A percentile compares a stretch with the other conserved stretches of the same genome.
Evolutionary conservation across 2,888 invertebrate species (phyloP).

Genomic region (Dolichopus griseipennis): DNA sequence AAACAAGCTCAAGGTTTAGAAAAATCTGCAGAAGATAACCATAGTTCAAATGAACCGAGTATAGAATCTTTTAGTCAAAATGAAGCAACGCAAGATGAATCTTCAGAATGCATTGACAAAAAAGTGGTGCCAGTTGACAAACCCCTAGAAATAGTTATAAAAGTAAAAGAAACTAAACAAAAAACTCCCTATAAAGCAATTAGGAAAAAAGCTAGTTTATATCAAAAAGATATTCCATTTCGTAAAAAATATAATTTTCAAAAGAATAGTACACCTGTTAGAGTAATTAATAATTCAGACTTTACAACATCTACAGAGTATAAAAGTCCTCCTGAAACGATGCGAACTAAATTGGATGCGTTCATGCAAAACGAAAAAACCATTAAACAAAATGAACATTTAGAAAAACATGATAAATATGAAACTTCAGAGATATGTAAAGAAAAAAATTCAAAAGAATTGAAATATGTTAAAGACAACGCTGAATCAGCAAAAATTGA

Average conservation of each 20-base stretch:
- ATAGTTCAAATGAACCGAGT: background rate
- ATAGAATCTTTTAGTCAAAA: background rate
- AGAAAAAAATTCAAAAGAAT: background rate
- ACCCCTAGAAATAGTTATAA: slow-evolving; percentile 36
- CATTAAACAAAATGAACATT: background rate
- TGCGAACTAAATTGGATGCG: background rate
- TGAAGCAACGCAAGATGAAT: background rate
- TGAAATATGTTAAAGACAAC: background rate
- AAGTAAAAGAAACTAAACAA: slow-evolving; percentile 24
- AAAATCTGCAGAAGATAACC: slow-evolving; percentile 11
- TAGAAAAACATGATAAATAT: background rate
- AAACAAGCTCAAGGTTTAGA: slow-evolving; percentile 15
- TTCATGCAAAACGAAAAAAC: background rate
- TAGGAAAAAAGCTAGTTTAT: background rate
- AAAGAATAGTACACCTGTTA: slow-evolving; percentile 2
- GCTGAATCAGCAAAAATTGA: slow-evolving; percentile 12
- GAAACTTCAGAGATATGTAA: background rate
- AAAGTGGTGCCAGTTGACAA: slow-evolving; percentile 14
- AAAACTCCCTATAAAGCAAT: slow-evolving; percentile 10
- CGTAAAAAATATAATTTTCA: slow-evolving; percentile 9
- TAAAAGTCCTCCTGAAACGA: background rate
- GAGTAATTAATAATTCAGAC: background rate
- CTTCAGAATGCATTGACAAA: slow-evolving; percentile 12
- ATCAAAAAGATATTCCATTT: slow-evolving; percentile 9
- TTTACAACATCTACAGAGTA: background rate